Evolutionary conservation across 1,140 invertebrate genomes (phyloP).

Genomic region (Anoplophora glabripennis): DNA sequence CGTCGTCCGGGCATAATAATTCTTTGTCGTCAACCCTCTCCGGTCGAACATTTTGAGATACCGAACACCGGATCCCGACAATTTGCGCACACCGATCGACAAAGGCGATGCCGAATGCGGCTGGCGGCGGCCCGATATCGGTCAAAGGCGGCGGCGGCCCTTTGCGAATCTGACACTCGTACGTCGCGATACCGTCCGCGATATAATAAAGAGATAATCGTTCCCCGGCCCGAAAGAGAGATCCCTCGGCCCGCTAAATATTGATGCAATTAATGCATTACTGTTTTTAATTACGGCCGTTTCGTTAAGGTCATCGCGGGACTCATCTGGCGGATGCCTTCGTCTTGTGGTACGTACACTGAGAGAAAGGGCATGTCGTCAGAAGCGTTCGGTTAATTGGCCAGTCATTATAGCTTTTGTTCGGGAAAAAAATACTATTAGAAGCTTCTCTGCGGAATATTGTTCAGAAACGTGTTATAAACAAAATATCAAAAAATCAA

Average conservation of each 20-base stretch:
- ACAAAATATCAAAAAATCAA: too few species aligned
- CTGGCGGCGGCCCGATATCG: slow-evolving; percentile 6
- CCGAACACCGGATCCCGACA: slow-evolving; percentile 26
- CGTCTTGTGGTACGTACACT: background rate
- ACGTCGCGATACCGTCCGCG: background rate
- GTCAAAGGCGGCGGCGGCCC: slow-evolving; percentile 18
- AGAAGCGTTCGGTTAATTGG: too few species aligned
- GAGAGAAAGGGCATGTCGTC: background rate
- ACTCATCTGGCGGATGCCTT: background rate
- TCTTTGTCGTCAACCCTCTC: too few species aligned
- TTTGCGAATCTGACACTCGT: slow-evolving; percentile 22
- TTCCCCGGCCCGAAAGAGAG: background rate
- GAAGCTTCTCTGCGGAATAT: too few species aligned
- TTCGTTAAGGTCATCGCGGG: too few species aligned
- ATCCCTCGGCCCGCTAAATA: too few species aligned
- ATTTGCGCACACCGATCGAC: slow-evolving; percentile 13
- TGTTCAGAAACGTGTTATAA: too few species aligned
- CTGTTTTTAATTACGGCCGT: too few species aligned
- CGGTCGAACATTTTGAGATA: slow-evolving; percentile 14
- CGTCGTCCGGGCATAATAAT: too few species aligned
- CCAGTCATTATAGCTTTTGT: too few species aligned
- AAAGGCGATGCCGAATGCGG: slow-evolving; percentile 2
- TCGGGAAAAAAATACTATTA: too few species aligned
- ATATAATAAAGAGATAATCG: slow-evolving; percentile 7
- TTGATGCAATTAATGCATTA: too few species aligned